These are phyloP conservation scores for Sciaenops ocellatus DNA, from an alignment of 2,797 vertebrate species.

Conservation along the genomic window DNA sequence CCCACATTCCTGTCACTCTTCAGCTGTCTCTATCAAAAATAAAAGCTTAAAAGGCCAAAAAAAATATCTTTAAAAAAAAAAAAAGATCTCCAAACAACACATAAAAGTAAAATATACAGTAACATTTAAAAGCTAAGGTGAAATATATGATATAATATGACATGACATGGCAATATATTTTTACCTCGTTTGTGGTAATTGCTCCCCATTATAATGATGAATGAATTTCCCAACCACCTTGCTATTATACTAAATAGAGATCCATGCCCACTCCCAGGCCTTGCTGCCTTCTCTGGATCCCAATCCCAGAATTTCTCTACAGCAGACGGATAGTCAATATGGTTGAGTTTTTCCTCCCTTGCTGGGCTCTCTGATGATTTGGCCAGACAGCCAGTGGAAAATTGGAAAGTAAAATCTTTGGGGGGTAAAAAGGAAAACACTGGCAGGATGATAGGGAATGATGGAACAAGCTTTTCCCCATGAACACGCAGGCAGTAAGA, in stretches of 20 bases:
- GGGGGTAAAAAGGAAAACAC: conserved; percentile 58
- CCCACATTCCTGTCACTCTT: too few relatives aligned
- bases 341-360: conserved; percentile 63
- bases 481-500: conserved; percentile 62
- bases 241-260: conserved; percentile 1
- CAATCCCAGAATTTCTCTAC: conserved; percentile 65
- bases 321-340: conserved; percentile 72
- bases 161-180: background rate
- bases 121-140: background rate
- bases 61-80: too few relatives aligned
- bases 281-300: conserved; percentile 30
- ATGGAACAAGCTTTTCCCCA: conserved; percentile 61
- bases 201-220: background rate
- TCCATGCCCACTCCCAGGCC: background rate
- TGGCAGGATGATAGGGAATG: conserved; percentile 49
- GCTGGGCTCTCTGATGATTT: conserved; percentile 73
- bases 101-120: background rate
- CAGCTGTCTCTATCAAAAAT: too few relatives aligned
- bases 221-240: background rate
- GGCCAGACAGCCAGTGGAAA: conserved; percentile 74
- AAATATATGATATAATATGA: background rate
- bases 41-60: too few relatives aligned
- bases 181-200: background rate
- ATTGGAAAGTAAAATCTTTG: conserved; percentile 59
- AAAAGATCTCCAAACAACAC: too few relatives aligned